Percentiles rank a stretch among this genome's conserved stretches.
Conservation (phyloP, 1,140 invertebrate species). For the Apis dorsata region DNA sequence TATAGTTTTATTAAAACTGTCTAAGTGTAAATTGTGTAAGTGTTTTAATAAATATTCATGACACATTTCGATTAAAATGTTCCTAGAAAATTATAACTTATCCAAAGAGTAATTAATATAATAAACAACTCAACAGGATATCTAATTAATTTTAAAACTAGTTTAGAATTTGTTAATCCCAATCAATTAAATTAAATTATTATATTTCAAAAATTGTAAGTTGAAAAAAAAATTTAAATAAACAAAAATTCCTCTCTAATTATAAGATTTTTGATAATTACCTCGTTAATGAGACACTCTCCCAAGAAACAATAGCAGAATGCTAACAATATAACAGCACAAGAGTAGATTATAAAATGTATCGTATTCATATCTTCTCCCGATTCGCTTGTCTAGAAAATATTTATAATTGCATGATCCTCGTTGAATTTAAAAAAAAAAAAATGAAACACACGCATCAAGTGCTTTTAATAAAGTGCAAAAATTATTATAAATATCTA, state of each 20-base stretch:
- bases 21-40: not conserved
- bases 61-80: too few species aligned
- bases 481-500: not conserved
- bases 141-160: too few species aligned
- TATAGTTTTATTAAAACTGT: not conserved
- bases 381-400: conserved; percentile 40
- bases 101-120: too few species aligned
- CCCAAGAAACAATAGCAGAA: conserved; percentile 58
- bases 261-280: conserved; percentile 3
- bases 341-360: conserved; percentile 54
- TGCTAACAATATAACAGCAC: conserved; percentile 44
- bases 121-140: too few species aligned
- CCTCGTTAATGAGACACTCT: conserved; percentile 54
- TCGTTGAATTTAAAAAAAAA: not conserved
- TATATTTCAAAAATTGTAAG: not conserved
- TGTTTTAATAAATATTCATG: too few species aligned
- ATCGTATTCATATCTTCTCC: conserved; percentile 48
- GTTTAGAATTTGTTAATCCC: too few species aligned
- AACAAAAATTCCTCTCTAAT: not conserved
- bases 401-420: not conserved
- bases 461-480: not conserved
- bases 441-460: not conserved
- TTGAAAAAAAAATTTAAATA: not conserved
- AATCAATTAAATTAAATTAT: not conserved
- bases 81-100: too few species aligned